phyloP scores from a whole-genome alignment of 2,888 invertebrate genomes.

The Xestia rhomboidea region DNA sequence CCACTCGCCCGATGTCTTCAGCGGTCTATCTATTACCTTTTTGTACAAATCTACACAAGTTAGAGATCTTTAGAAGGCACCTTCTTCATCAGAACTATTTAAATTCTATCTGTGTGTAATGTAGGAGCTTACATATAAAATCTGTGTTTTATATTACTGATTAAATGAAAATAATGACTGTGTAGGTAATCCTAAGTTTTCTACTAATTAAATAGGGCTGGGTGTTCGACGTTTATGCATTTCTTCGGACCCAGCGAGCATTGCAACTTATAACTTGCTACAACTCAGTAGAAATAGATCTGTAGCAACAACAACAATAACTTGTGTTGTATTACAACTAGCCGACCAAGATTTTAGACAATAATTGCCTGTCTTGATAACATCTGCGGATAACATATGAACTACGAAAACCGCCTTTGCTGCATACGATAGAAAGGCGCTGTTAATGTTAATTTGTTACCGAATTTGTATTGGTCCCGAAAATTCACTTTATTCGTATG shows the following conservation, averaged over 20 bases:
- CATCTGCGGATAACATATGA: background rate
- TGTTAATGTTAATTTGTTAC: background rate
- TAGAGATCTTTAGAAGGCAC: constrained; percentile 36
- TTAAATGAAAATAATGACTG: background rate
- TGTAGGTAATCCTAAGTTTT: background rate
- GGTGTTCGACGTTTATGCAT: background rate
- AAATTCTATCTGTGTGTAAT: background rate
- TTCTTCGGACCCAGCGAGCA: background rate
- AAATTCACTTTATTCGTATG: background rate
- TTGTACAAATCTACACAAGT: constrained; percentile 44
- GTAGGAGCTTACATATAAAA: constrained; percentile 6
- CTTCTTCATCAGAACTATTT: background rate
- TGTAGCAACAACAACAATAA: constrained; percentile 13
- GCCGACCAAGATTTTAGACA: background rate
- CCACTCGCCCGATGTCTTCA: constrained; percentile 33
- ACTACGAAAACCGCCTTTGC: background rate
- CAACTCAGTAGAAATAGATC: background rate
- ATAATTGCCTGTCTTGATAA: background rate
- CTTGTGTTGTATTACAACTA: constrained; percentile 13
- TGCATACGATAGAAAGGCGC: background rate
- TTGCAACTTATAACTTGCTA: background rate
- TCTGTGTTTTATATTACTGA: background rate
- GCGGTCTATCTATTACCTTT: constrained; percentile 19
- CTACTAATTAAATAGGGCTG: background rate
- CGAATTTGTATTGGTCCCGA: background rate